Conservation (phyloP, 1,140 invertebrate species). For the Kradibia gibbosae region DNA sequence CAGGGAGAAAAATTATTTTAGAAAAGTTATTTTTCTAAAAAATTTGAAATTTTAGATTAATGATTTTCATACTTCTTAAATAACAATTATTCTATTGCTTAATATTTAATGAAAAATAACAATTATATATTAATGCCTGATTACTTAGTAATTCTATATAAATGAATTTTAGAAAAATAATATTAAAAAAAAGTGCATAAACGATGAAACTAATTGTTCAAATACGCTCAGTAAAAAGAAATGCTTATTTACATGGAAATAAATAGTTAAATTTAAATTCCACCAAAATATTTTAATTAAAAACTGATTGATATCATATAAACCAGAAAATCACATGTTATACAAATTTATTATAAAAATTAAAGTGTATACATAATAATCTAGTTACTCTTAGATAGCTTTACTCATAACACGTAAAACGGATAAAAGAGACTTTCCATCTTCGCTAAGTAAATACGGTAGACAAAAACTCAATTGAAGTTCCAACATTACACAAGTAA, state of each 20-base stretch:
- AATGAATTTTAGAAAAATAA: too few relatives aligned
- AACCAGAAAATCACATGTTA: not conserved
- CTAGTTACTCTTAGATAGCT: not conserved
- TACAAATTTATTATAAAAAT: not conserved
- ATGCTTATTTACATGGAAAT: not conserved
- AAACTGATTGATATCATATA: not conserved
- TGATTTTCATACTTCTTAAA: too few relatives aligned
- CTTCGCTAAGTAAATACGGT: conserved; percentile 13
- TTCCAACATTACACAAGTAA: too few relatives aligned
- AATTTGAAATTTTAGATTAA: too few relatives aligned
- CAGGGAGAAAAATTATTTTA: too few relatives aligned
- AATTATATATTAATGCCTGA: too few relatives aligned
- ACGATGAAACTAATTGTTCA: too few relatives aligned
- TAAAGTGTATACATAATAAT: not conserved
- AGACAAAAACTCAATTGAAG: conserved; percentile 23
- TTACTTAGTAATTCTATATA: too few relatives aligned
- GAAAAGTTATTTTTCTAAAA: too few relatives aligned
- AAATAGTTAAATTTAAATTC: not conserved
- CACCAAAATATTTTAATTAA: not conserved
- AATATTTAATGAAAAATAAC: too few relatives aligned
- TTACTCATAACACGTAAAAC: conserved; percentile 24
- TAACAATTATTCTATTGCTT: too few relatives aligned
- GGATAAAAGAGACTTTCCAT: conserved; percentile 6
- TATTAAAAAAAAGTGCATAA: too few relatives aligned
- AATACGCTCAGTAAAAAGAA: not conserved